Evolutionary conservation across 1,140 invertebrate species (phyloP), one percentile per base, ranked within the genome.

Genomic region (Batillaria attramentaria): DNA sequence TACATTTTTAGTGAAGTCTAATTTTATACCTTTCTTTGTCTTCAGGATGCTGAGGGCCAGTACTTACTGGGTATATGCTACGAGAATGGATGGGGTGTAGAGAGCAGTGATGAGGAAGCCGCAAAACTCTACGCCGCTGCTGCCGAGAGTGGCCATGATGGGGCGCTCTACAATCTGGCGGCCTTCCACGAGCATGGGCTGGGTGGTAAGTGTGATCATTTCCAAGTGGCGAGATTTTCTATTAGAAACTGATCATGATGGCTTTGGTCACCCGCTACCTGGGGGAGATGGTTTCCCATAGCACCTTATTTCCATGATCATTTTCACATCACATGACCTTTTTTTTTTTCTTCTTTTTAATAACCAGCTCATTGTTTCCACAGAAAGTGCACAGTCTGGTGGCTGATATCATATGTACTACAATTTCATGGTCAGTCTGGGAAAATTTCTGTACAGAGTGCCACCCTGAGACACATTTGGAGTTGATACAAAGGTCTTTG

Each of bases 1-100:
- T n/a, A n/a, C n/a, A n/a, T n/a, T n/a, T n/a, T n/a, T n/a, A n/a
- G n/a, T n/a, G n/a, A n/a, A n/a, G n/a, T n/a, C n/a, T n/a, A n/a
- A n/a, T n/a, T n/a, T n/a, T n/a, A n/a, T n/a, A n/a, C n/a, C n/a
- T n/a, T n/a, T n/a, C n/a, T n/a, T n/a, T n/a, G n/a, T n/a, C n/a
- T 54, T 60, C 75, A 89, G 89, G 83, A 87, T 79, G 65, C 81
- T 10, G 87, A 89, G 70, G 88, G 83, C 4, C 84, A 88, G 79
- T 89, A 88, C 79, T 89, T 87, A 74, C 81, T 90, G 33, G 89
- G 85, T 4, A 74, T 89, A 6, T 90, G 89, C 72, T 87, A 88
- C 80, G 88, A 89, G 81, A 83, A 88, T 77, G 88, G 89, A 4
- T 87, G 78, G 81, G 89, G 89, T 31, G 84, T 88, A 35, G 80